These are phyloP conservation scores for Cantharis rufa DNA, from an alignment of 2,888 invertebrate species.

Conservation along the genomic window DNA sequence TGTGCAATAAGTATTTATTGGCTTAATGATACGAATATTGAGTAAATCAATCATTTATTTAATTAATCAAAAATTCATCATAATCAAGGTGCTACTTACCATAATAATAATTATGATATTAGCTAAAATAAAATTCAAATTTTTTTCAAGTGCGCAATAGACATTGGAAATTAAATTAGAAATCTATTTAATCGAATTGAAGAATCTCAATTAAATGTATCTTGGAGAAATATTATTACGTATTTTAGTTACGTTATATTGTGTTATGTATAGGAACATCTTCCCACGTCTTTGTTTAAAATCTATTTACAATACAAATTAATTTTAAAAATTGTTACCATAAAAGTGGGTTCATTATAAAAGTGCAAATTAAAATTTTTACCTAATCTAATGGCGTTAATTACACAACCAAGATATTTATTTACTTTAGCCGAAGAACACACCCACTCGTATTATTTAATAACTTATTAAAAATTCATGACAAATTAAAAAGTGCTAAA, in stretches of 20 bases:
- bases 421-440: background rate
- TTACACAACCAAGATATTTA: background rate
- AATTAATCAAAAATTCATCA: background rate
- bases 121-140: background rate
- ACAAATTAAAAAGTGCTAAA: background rate
- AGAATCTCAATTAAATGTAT: background rate
- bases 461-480: background rate
- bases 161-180: background rate
- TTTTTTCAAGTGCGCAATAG: background rate
- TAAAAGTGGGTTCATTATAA: background rate
- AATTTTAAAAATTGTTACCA: background rate
- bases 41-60: background rate
- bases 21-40: background rate
- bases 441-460: background rate
- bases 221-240: background rate
- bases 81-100: background rate
- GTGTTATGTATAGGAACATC: background rate
- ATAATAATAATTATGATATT: background rate
- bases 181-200: background rate
- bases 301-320: background rate
- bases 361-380: background rate
- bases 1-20: background rate
- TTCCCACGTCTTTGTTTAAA: background rate
- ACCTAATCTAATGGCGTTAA: background rate
- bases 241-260: background rate